Evolutionary conservation across 2,113 vertebrate genomes (phyloP), one percentile per base, ranked within the genome.

Genomic region (Strix aluco): DNA sequence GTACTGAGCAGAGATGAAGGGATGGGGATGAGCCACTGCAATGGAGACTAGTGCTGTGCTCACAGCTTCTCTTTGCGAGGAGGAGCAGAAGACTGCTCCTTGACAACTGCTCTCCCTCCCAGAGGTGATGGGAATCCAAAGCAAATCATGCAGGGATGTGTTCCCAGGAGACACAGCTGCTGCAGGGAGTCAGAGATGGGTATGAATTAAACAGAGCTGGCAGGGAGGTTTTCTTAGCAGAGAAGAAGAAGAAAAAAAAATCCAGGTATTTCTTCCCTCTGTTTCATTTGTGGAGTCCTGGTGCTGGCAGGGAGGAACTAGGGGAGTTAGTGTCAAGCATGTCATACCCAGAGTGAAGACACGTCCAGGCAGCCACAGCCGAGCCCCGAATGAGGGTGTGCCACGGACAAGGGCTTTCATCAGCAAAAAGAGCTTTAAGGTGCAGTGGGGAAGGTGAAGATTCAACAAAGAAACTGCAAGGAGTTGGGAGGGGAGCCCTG

Each of bases 371-470:
- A 69, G 77, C 81, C 36, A n/a, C 47, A 49, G 54, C 6, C 34
- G 11, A 27, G 51, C 49, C 47, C 32, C 58, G 18, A 16, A 1
- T 1, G 44, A 90, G 80, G 47, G 21, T 12, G n/a, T 27, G 65
- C 25, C 65, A 1, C 0, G 0, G 58, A 4, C 12, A 16, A 20
- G 69, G 55, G 4, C 25, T 3, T 51, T 11, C 18, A 34, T 29
- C 63, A 8, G 26, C 49, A 47, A 29, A 84, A 54, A n/a, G 26
- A 71, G 40, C 38, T 23, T 22, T 6, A 13, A 71, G 47, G 46
- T 34, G 30, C 72, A 59, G 67, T 72, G 20, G 49, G 67, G 34
- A 72, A 62, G 36, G 58, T 5, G 58, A 22, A 55, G 30, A 21
- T 47, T 54, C 72, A 17, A 11, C 47, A 10, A 16, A 55, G 57